Base-by-base conservation (phyloP, 2,888 invertebrate species). In the Cataglyphis albicans region DNA sequence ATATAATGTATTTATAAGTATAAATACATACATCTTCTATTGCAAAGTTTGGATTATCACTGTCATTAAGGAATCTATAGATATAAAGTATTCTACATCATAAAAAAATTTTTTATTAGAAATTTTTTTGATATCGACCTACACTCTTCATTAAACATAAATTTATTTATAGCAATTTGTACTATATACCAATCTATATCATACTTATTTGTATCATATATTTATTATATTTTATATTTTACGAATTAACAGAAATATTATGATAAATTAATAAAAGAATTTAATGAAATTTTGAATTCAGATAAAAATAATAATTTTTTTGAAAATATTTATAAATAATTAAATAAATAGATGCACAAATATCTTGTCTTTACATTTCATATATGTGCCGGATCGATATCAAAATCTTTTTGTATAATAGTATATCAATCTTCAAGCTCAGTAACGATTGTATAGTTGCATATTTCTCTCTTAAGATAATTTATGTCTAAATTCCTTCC, bases 381-480 rank as follows among this genome's bases (percentile, higher is more conserved):
- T 32, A 44, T 48, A 82, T 52, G n/a, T n/a, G n/a, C 7, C 52
- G 38, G 72, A 57, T 70, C 41, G 32, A 72, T 74, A 35, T n/a
- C 44, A 68, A 64, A 12, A 48, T 72, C n/a, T 83, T 74, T 35
- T 81, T 67, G 35, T 84, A 72, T 87, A 65, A 84, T 86, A 73
- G 83, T 85, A 81, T 80, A 72, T 81, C 64, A 59, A 86, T 38
- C 67, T 74, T 81, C 73, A 91, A 91, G 90, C 90, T 91, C 91
- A 89, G 82, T 90, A 84, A 88, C 87, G 90, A 91, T 91, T 91
- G 90, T 90, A 88, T 86, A 81, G 57, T 75, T 72, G 41, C 70
- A 82, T 57, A 65, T 73, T 81, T 76, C n/a, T 70, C 57, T 67
- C 72, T 84, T 78, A 84, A 25, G 48, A 55, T 84, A 87, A 75